These are phyloP conservation scores for Percopsis omiscomaycus DNA, from an alignment of 2,797 vertebrate species.

Conservation along the genomic window DNA sequence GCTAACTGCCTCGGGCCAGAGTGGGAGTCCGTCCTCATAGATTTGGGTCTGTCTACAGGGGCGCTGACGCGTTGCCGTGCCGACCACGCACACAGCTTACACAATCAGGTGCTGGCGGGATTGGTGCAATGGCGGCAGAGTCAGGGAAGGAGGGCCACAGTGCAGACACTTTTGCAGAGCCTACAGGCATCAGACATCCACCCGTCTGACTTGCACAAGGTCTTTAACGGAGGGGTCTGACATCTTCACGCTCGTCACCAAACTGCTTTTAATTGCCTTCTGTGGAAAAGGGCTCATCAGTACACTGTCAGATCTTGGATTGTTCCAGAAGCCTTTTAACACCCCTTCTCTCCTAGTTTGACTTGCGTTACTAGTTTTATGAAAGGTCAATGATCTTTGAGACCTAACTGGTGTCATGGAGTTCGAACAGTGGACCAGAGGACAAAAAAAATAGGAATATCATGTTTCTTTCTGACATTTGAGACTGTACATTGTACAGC, in stretches of 20 bases:
- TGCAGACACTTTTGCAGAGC: conserved; percentile 73
- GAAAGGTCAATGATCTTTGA: not conserved
- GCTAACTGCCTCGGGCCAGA: conserved; percentile 80
- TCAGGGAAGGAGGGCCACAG: conserved; percentile 80
- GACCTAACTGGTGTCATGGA: too few relatives aligned
- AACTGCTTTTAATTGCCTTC: not conserved
- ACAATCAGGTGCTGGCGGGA: conserved; percentile 82
- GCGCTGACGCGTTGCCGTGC: conserved; percentile 86
- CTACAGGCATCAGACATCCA: conserved; percentile 77
- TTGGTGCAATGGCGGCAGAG: conserved; percentile 86
- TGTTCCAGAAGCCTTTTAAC: not conserved
- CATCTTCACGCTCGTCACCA: too few relatives aligned
- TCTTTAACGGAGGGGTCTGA: conserved; percentile 51
- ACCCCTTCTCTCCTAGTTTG: not conserved
- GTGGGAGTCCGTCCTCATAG: conserved; percentile 85
- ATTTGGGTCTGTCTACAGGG: conserved; percentile 81
- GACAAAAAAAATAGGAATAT: too few relatives aligned
- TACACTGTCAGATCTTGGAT: not conserved
- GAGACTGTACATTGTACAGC: too few relatives aligned
- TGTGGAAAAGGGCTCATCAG: not conserved
- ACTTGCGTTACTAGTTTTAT: not conserved
- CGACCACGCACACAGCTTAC: conserved; percentile 78
- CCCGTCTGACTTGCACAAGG: conserved; percentile 74
- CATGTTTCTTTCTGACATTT: too few relatives aligned
- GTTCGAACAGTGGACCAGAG: too few relatives aligned